Percentiles rank a stretch among this genome's conserved stretches.
Evolutionary conservation across 2,797 vertebrate species (phyloP).

Genomic region (Acipenser oxyrinchus): DNA sequence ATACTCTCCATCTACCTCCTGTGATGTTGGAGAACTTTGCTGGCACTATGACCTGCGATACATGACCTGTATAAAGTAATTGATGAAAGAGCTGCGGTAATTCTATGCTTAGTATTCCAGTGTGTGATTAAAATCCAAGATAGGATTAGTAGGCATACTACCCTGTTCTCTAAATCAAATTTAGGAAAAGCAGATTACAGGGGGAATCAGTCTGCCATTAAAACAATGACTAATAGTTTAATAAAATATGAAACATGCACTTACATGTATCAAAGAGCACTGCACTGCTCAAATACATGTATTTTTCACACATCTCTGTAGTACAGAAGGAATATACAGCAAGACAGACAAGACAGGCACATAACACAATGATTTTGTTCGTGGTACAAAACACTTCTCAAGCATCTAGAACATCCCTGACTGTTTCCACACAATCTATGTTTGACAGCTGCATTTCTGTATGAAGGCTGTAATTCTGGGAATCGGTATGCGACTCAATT

Average conservation of each 20-base stretch:
- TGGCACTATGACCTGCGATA: constrained; percentile 1
- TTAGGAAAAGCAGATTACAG: constrained; percentile 20
- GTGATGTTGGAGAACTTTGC: constrained; percentile 2
- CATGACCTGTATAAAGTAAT: constrained; percentile 3
- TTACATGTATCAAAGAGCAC: not conserved
- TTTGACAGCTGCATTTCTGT: no score
- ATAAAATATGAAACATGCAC: constrained; percentile 1
- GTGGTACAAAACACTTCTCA: no score
- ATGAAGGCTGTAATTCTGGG: no score
- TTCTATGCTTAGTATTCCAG: constrained; percentile 7
- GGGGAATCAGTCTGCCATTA: constrained; percentile 19
- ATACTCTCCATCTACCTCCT: constrained; percentile 6
- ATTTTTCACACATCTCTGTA: no score
- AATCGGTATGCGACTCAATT: no score
- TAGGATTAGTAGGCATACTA: constrained; percentile 19
- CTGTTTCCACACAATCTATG: no score
- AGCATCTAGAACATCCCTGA: no score
- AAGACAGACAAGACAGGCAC: no score
- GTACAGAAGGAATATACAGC: no score
- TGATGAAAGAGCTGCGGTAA: constrained; percentile 13
- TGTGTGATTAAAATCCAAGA: constrained; percentile 6
- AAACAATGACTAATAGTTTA: not conserved
- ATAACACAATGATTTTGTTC: no score
- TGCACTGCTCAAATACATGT: no score
- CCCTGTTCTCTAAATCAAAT: constrained; percentile 26